These are phyloP conservation scores for Coracias cyanogaster DNA, from an alignment of 2,797 vertebrate genomes.

Conservation along the genomic window DNA sequence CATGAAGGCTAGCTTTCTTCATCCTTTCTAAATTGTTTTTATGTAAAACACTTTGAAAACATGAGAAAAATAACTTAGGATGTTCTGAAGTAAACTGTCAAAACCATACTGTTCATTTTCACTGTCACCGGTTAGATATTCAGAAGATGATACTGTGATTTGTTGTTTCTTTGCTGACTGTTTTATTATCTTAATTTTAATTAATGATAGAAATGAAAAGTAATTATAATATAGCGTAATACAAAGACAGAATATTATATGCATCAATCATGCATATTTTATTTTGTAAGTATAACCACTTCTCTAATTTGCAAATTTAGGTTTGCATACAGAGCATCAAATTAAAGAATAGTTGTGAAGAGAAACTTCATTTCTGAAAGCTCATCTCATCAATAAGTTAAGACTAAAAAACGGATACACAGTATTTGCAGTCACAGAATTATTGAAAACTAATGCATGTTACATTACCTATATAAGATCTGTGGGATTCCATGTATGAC, in stretches of 20 bases:
- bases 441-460: not conserved
- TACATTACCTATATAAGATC: not conserved
- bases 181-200: constrained; percentile 42
- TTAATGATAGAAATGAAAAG: constrained; percentile 20
- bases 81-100: not conserved
- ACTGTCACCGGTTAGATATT: not conserved
- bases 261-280: constrained; percentile 44
- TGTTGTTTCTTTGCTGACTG: not conserved
- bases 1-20: not conserved
- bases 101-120: not conserved
- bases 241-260: constrained; percentile 30
- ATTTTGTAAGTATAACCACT: constrained; percentile 17
- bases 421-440: not conserved
- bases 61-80: not conserved
- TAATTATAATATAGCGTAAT: not conserved
- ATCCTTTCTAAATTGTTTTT: not conserved
- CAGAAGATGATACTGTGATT: not conserved
- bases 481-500: not conserved
- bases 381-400: constrained; percentile 19
- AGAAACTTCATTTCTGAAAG: constrained; percentile 40
- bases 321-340: constrained; percentile 24
- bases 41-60: not conserved
- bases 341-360: constrained; percentile 24
- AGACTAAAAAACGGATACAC: not conserved
- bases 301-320: constrained; percentile 49